Evolutionary conservation across 1,140 invertebrate genomes (phyloP), one percentile per base, ranked within the genome.

Genomic region (Choristoneura fumiferana): DNA sequence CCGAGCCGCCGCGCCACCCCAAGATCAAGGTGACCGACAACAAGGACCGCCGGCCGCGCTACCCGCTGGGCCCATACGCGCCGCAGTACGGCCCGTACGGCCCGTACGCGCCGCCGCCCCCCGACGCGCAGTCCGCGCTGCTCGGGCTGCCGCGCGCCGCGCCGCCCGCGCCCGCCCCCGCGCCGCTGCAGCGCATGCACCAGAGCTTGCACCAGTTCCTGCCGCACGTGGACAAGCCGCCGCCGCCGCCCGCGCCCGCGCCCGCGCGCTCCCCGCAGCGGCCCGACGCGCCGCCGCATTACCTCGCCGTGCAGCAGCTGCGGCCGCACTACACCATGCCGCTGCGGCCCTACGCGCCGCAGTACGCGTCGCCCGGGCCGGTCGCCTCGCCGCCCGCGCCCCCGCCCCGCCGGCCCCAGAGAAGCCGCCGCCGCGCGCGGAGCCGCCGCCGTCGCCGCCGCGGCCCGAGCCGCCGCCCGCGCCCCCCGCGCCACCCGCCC

Each of bases 31-130:
- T 78, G 54, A 87, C 86, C 0, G 89, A 90, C 55, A 81, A 81
- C 62, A 80, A 83, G 63, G 74, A 82, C 34, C 70, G 77, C 0
- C 45, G 78, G 29, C 73, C 82, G 58, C 74, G 86, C 0, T 87
- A 71, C 58, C 87, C 88, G 35, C 73, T 87, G 4, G 88, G 87
- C 4, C 87, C 87, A 0, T 88, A 88, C 69, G 84, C 87, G 14
- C 84, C 89, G 3, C 87, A 90, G 53, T 89, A 87, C 57, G 84
- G 78, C 1, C 84, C 87, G 0, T 88, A 86, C 65, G 81, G 85
- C 5, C 87, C 87, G 0, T 86, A 89, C 68, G 84, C 84, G 14
- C 82, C 81, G 38, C 69, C 40, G 35, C 54, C 9, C n/a, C n/a
- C n/a, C n/a, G n/a, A n/a, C n/a, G n/a, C n/a, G n/a, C n/a, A n/a